These are phyloP conservation scores for Pseudomugil tenellus DNA, from an alignment of 2,797 vertebrate genomes.

Conservation along the genomic window DNA sequence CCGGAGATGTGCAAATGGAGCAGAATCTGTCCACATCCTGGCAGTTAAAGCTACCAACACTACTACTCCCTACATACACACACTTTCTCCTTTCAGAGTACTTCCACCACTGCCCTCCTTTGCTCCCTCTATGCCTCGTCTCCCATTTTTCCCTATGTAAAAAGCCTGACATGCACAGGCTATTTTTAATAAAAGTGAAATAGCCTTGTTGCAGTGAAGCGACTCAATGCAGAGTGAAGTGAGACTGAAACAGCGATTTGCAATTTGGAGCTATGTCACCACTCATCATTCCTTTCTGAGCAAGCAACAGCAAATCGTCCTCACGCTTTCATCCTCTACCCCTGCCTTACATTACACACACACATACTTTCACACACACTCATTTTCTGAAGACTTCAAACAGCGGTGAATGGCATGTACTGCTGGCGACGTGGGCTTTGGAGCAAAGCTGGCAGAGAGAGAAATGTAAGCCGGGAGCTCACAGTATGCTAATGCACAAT, in stretches of 20 bases:
- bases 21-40: constrained; percentile 57
- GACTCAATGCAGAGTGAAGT: constrained; percentile 68
- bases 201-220: constrained; percentile 67
- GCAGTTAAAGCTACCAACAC: constrained; percentile 49
- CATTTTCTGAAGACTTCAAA: constrained; percentile 68
- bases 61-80: background rate
- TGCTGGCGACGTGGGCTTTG: constrained; percentile 61
- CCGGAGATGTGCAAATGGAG: constrained; percentile 66
- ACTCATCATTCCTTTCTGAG: constrained; percentile 75
- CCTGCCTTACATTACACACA: constrained; percentile 60
- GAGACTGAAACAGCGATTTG: constrained; percentile 83
- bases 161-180: constrained; percentile 75
- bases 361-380: constrained; percentile 48
- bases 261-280: constrained; percentile 82
- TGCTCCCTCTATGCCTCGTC: constrained; percentile 36
- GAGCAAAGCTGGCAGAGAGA: constrained; percentile 56
- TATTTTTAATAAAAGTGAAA: constrained; percentile 82
- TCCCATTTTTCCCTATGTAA: constrained; percentile 56
- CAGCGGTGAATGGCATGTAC: constrained; percentile 68
- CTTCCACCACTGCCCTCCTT: constrained; percentile 15
- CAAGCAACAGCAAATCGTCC: constrained; percentile 66
- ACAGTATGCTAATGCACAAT: constrained; percentile 59
- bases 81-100: constrained; percentile 13
- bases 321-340: constrained; percentile 68
- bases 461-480: constrained; percentile 56